Percentiles rank a stretch among this genome's conserved stretches.
Conservation (phyloP, 2,888 invertebrate species). For the Iselma pallidipennis region DNA sequence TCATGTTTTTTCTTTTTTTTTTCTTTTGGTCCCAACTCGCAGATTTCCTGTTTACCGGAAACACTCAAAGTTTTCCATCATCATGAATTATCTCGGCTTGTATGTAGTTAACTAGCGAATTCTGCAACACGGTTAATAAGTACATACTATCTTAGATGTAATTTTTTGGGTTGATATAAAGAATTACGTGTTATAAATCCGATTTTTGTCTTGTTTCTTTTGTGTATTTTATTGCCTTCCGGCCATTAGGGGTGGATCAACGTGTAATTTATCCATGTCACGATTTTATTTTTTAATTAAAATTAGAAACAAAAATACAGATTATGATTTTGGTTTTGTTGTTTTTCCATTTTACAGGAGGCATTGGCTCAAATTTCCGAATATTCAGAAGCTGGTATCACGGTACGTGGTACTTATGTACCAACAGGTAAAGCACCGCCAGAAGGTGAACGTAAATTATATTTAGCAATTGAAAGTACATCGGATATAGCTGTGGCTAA, state of each 20-base stretch:
- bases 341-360: constrained; percentile 65
- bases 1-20: background rate
- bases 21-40: background rate
- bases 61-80: background rate
- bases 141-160: too few species aligned
- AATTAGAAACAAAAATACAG: too few species aligned
- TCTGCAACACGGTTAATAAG: too few species aligned
- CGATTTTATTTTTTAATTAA: background rate
- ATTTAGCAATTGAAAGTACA: constrained; percentile 98
- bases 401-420: constrained; percentile 96
- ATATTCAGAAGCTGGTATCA: constrained; percentile 98
- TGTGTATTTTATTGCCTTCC: too few species aligned
- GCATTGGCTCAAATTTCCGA: constrained; percentile 97
- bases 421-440: constrained; percentile 86
- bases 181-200: too few species aligned
- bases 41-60: background rate
- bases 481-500: constrained; percentile 95
- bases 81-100: background rate
- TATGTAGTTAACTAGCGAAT: too few species aligned
- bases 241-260: too few species aligned
- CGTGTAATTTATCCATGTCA: background rate
- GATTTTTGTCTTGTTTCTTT: too few species aligned
- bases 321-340: too few species aligned
- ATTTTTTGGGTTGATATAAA: too few species aligned
- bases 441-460: constrained; percentile 93